These are phyloP conservation scores for Agrotis puta DNA, from an alignment of 2,888 invertebrate species.

Conservation along the genomic window DNA sequence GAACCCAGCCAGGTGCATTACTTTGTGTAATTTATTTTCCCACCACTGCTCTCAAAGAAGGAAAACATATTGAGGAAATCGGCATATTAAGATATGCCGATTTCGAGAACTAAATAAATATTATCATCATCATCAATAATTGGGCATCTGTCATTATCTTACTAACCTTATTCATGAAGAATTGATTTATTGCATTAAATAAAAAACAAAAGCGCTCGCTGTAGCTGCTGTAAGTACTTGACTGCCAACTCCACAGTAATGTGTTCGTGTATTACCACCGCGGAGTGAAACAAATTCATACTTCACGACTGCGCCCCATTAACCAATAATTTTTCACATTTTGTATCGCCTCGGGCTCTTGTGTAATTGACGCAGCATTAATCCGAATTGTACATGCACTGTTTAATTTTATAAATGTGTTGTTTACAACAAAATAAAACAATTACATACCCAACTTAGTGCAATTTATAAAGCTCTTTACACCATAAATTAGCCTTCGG, in stretches of 20 bases:
- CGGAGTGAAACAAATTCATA: slow-evolving; percentile 51
- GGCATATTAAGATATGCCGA: too few relatives aligned
- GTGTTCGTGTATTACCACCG: slow-evolving; percentile 41
- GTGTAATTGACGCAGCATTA: slow-evolving; percentile 79
- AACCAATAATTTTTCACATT: slow-evolving; percentile 71
- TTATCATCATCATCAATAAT: too few relatives aligned
- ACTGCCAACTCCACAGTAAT: slow-evolving; percentile 7
- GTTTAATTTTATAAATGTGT: slow-evolving; percentile 64
- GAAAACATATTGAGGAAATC: too few relatives aligned
- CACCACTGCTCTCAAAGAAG: too few relatives aligned
- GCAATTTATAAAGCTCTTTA: not conserved
- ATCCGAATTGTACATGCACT: slow-evolving; percentile 74
- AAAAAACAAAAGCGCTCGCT: not conserved
- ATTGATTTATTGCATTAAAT: not conserved
- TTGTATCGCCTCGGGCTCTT: slow-evolving; percentile 61
- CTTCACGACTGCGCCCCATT: slow-evolving; percentile 68
- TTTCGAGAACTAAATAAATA: too few relatives aligned
- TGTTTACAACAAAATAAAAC: slow-evolving; percentile 39
- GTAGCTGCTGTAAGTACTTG: too few relatives aligned
- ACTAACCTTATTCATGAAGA: not conserved
- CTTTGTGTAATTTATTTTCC: too few relatives aligned
- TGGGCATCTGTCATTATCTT: too few relatives aligned
- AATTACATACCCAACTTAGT: slow-evolving; percentile 12
- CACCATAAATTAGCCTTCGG: too few relatives aligned
- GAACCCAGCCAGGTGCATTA: too few relatives aligned